Evolutionary conservation across 1,140 invertebrate genomes (phyloP), one percentile per base, ranked within the genome.

Genomic region (Antheraea pernyi): DNA sequence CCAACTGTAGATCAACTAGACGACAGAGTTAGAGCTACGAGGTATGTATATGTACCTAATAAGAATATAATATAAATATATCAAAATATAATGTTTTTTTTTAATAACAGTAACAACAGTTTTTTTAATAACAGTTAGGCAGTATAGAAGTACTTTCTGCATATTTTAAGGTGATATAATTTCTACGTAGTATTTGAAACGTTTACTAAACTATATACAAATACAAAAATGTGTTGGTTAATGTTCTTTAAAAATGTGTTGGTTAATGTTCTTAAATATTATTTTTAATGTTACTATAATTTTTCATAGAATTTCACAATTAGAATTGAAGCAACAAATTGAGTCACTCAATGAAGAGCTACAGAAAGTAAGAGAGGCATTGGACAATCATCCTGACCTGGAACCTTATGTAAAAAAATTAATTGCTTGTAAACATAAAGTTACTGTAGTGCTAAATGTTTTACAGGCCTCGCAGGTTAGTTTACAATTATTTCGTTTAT

Each of bases 1-100:
- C 98, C 98, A 10, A 97, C 97, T 13, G 96, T 99, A 19, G 97
- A 98, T 88, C 96, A 97, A 82, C 92, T 99, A 70, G 97, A 98
- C 83, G 97, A 98, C 82, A 94, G 97, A 84, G 97, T 99, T 65
- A 94, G 95, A 85, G 95, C 96, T 19, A 98, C 97, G 39, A 96
- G 97, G 97, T 98, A 93, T 60, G n/a, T n/a, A n/a, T n/a, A n/a
- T n/a, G 30, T 22, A 30, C 9, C 18, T 19, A 60, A 13, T 30
- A 5, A 19, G 9, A 61, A 8, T 10, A 30, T 22, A 7, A 61
- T 30, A 8, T 22, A 61, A n/a, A 30, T 10, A 30, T 61, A 70
- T 19, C 69, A 65, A 69, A 69, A 63, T 19, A 71, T n/a, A 59
- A 59, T n/a, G 30, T 30, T 30, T 30, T 4, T 30, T 30, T 4